phyloP scores from a whole-genome alignment of 2,797 vertebrate genomes.

The Sebastes nivosus region DNA sequence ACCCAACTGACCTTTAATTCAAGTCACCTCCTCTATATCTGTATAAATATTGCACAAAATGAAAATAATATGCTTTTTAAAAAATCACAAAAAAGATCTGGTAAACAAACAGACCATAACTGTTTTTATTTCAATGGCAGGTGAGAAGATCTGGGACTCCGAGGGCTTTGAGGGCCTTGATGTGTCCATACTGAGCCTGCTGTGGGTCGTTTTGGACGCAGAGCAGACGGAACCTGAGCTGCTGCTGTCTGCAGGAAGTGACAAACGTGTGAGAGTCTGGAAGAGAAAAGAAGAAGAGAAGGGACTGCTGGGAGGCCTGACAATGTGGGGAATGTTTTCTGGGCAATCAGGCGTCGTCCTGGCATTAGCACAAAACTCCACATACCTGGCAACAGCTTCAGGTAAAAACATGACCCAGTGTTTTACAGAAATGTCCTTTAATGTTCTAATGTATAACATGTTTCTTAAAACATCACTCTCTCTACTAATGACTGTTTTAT shows the following conservation, averaged over 20 bases:
- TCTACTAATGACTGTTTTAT: background rate
- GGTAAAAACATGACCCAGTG: slow-evolving; percentile 51
- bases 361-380: slow-evolving; percentile 81
- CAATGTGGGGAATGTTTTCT: slow-evolving; percentile 56
- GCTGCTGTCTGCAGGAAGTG: slow-evolving; percentile 81
- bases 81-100: background rate
- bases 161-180: slow-evolving; percentile 9
- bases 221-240: slow-evolving; percentile 28
- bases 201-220: slow-evolving; percentile 75
- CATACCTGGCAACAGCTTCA: slow-evolving; percentile 84
- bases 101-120: background rate
- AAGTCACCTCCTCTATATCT: background rate
- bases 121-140: slow-evolving; percentile 52
- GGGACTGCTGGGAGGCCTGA: slow-evolving; percentile 34
- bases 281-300: slow-evolving; percentile 34
- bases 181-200: slow-evolving; percentile 76
- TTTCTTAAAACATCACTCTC: background rate
- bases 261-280: slow-evolving; percentile 83
- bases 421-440: background rate
- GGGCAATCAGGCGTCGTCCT: slow-evolving; percentile 71
- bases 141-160: slow-evolving; percentile 56
- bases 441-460: background rate
- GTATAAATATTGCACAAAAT: background rate
- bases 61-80: background rate
- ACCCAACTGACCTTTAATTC: background rate